These are phyloP conservation scores for Ips typographus DNA, from an alignment of 1,140 invertebrate species.

Conservation along the genomic window DNA sequence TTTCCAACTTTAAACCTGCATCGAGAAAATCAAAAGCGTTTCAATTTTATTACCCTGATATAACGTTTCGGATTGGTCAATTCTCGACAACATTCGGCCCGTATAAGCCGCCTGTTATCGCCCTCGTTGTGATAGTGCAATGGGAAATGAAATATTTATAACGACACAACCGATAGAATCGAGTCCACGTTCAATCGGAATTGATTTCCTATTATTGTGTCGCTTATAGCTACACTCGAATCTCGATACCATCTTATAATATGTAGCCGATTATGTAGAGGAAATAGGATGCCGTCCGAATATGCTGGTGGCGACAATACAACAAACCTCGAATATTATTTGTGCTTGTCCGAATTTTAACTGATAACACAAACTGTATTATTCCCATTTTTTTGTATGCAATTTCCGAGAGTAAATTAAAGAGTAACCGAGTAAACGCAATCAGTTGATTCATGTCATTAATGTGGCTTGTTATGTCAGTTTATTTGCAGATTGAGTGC, in stretches of 20 bases:
- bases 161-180: constrained; percentile 4
- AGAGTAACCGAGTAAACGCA: no score
- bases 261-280: constrained; percentile 11
- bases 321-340: no score
- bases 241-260: constrained; percentile 7
- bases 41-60: background rate
- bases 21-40: constrained; percentile 1
- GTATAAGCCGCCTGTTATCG: constrained; percentile 7
- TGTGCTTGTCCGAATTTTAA: no score
- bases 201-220: constrained; percentile 12
- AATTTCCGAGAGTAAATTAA: no score
- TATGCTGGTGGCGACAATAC: background rate
- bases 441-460: no score
- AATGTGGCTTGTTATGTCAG: no score
- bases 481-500: no score
- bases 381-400: no score
- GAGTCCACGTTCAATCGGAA: constrained; percentile 16
- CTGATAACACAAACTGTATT: no score
- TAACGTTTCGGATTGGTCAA: background rate
- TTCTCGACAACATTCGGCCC: background rate
- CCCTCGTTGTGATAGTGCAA: constrained; percentile 1
- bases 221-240: background rate
- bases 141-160: constrained; percentile 17
- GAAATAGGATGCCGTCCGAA: constrained; percentile 8
- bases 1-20: background rate